Percentiles rank a stretch among this genome's conserved stretches.
Conservation (phyloP, 2,113 vertebrate genomes). For the Bombycilla garrulus region DNA sequence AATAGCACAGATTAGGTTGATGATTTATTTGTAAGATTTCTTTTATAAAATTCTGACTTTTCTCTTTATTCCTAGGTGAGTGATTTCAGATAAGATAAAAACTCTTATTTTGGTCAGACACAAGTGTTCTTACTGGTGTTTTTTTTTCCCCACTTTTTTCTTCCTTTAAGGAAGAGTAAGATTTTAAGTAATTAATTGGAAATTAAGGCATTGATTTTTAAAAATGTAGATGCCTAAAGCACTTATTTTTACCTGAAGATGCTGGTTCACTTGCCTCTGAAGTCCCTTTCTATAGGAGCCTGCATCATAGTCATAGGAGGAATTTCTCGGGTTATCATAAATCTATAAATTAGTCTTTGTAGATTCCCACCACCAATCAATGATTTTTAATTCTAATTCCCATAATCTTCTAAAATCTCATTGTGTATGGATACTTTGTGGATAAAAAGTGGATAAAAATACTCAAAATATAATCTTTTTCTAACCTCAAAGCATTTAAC, state of each 20-base stretch:
- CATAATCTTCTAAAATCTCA: not conserved
- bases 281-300: accelerated
- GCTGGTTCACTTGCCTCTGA: not conserved
- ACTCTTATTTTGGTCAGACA: not conserved
- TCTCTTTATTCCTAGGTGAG: not conserved
- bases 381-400: not conserved
- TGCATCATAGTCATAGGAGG: not conserved
- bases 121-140: not conserved
- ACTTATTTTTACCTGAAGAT: not conserved
- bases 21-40: not conserved
- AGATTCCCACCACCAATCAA: not conserved
- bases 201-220: not conserved
- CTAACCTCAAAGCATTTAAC: not conserved
- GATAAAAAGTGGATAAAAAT: not conserved
- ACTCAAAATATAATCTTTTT: not conserved
- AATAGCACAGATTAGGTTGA: not conserved
- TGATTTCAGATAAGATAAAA: not conserved
- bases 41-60: not conserved
- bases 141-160: accelerated
- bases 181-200: not conserved
- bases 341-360: not conserved
- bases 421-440: not conserved
- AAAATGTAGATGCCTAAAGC: not conserved
- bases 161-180: not conserved
- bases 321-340: not conserved